phyloP scores from a whole-genome alignment of 2,797 vertebrate species.

The Coracias cyanogaster region DNA sequence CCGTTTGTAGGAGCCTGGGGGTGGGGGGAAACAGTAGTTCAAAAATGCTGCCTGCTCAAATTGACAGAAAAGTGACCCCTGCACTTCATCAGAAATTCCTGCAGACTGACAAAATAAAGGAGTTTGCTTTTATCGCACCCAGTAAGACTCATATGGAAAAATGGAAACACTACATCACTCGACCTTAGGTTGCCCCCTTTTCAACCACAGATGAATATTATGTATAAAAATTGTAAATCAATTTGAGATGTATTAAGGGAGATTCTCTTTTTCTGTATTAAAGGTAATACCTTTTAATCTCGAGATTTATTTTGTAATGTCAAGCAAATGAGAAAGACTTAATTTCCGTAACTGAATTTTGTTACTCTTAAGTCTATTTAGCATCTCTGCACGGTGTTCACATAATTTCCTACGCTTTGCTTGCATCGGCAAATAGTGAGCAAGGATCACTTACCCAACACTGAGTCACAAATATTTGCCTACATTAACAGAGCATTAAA shows the following conservation, averaged over 20 bases:
- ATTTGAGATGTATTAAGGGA: constrained; percentile 79
- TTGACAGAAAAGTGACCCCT: constrained; percentile 87
- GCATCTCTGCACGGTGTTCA: constrained; percentile 16
- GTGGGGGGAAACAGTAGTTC: constrained; percentile 79
- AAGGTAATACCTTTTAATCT: constrained; percentile 70
- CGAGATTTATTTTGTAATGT: constrained; percentile 68
- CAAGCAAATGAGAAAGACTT: constrained; percentile 62
- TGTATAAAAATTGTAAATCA: constrained; percentile 84
- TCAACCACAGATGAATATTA: constrained; percentile 82
- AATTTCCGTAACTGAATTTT: constrained; percentile 63
- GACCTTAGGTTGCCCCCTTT: constrained; percentile 87
- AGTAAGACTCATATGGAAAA: constrained; percentile 88
- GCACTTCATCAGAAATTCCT: constrained; percentile 89
- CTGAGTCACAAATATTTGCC: constrained; percentile 76
- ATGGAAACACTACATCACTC: constrained; percentile 93
- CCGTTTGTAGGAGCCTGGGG: constrained; percentile 26
- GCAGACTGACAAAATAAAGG: constrained; percentile 83
- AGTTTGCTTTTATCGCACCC: constrained; percentile 86
- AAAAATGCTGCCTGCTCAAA: constrained; percentile 80
- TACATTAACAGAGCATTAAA: constrained; percentile 75
- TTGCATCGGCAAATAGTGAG: constrained; percentile 61
- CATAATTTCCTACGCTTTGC: constrained; percentile 30
- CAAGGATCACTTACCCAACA: constrained; percentile 62
- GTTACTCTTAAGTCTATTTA: constrained; percentile 42
- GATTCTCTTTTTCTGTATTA: constrained; percentile 64